Base-by-base conservation (phyloP, 2,113 vertebrate genomes). In the Salvelinus alpinus region DNA sequence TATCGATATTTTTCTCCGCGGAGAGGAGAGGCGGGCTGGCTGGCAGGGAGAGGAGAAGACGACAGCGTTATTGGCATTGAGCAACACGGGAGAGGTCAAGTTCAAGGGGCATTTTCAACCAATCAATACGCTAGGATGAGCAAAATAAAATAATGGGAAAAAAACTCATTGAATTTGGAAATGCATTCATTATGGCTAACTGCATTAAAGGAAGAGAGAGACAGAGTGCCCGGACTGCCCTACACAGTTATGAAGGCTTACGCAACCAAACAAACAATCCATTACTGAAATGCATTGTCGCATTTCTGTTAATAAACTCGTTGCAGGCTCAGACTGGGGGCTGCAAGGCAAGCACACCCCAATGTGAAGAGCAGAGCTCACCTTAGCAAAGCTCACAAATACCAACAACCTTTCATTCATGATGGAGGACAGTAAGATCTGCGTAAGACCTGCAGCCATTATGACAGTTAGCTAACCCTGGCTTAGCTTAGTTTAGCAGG, bases 151-250 rank as follows among this genome's bases (percentile, higher is more conserved):
- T 81, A 80, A 84, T 81, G 78, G 54, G 70, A 71, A 48, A 54
- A 34, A 77, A 82, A 65, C 73, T 84, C 80, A 85, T 89, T 75
- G 85, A 77, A 85, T 89, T 88, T 89, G 86, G 78, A 86, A 85
- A 89, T 79, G 84, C 80, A 85, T 87, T 87, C 79, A 82, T 87
- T 87, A 87, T 11, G 57, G 69, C 70, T 81, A 86, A 86, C 75
- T n/a, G 73, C 76, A 81, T 81, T 82, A 79, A 74, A 81, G 59
- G 67, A 51, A 81, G 84, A 78, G 64, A 77, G 65, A 29, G 64
- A 66, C 25, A 67, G 25, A 31, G 76, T 59, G 74, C 68, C 79
- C n/a, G 25, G 16, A 13, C 71, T 73, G 74, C 71, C 72, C 78
- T 80, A 62, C 64, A 85, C 73, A 18, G 51, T 18, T 54, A 54